Evolutionary conservation across 2,113 vertebrate species (phyloP).

Genomic region (Marcusenius ussheri): DNA sequence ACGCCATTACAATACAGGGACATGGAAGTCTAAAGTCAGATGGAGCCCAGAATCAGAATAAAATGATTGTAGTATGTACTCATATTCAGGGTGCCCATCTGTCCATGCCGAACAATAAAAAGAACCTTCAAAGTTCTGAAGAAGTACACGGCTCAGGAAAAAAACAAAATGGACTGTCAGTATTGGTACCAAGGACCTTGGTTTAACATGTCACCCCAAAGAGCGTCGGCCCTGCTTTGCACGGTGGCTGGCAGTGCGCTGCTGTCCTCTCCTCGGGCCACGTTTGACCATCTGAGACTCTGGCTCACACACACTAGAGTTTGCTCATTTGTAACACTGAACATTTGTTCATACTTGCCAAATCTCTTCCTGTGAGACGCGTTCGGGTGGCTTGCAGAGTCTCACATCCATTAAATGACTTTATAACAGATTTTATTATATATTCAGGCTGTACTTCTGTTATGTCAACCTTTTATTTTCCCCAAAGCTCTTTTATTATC

Average conservation of each 20-base stretch:
- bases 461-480: background rate
- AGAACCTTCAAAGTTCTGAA: slow-evolving; percentile 32
- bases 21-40: background rate
- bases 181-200: slow-evolving; percentile 56
- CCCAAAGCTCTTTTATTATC: background rate
- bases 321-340: background rate
- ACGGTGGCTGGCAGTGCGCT: slow-evolving; percentile 38
- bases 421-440: background rate
- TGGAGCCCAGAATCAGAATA: background rate
- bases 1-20: background rate
- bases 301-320: background rate
- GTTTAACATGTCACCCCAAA: slow-evolving; percentile 48
- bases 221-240: slow-evolving; percentile 31
- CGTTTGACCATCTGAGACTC: slow-evolving; percentile 46
- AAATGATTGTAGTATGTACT: background rate
- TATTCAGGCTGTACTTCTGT: background rate
- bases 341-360: background rate
- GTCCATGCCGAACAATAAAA: background rate
- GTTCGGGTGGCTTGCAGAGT: background rate
- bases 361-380: background rate
- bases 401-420: background rate
- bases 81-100: background rate
- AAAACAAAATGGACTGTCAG: slow-evolving; percentile 45
- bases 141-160: slow-evolving; percentile 5
- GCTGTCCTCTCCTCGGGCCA: slow-evolving; percentile 36